These are phyloP conservation scores for Rousettus madagascariensis DNA, from an alignment of 2,797 vertebrate genomes.

Conservation along the genomic window DNA sequence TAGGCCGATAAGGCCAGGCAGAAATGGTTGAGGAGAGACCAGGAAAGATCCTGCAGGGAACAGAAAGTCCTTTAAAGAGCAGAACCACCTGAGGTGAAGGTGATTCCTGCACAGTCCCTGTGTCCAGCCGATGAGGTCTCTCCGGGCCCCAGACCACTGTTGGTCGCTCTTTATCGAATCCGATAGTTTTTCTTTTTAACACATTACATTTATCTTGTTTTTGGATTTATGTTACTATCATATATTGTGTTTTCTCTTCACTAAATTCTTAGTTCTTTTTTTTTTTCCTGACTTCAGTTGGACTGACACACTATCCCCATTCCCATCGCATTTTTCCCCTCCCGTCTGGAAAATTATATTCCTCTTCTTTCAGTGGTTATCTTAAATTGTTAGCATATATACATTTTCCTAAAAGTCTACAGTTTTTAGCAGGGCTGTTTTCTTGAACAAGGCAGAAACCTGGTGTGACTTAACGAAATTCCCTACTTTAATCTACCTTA, in stretches of 20 bases:
- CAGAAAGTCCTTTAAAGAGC: neutral
- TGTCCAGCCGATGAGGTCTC: neutral
- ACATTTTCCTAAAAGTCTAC: neutral
- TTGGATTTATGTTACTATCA: neutral
- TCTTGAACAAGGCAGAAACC: neutral
- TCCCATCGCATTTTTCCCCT: neutral
- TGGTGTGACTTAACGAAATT: slow-evolving; percentile 22
- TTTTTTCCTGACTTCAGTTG: neutral
- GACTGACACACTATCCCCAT: neutral
- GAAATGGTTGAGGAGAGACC: neutral
- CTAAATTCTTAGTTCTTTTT: neutral
- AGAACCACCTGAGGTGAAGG: neutral
- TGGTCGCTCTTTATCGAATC: neutral
- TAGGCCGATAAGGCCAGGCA: neutral
- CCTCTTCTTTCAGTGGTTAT: neutral
- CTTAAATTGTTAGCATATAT: neutral
- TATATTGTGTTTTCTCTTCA: neutral
- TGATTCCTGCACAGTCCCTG: neutral
- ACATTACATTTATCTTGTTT: neutral
- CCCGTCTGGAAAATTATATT: neutral
- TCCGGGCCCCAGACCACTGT: neutral
- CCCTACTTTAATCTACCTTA: neutral
- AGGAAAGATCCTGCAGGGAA: neutral
- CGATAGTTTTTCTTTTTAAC: neutral
- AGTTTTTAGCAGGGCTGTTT: neutral